Percentiles rank a stretch among this genome's conserved stretches.
phyloP scores from a whole-genome alignment of 2,888 invertebrate genomes.

The Caenorhabditis sp. region DNA sequence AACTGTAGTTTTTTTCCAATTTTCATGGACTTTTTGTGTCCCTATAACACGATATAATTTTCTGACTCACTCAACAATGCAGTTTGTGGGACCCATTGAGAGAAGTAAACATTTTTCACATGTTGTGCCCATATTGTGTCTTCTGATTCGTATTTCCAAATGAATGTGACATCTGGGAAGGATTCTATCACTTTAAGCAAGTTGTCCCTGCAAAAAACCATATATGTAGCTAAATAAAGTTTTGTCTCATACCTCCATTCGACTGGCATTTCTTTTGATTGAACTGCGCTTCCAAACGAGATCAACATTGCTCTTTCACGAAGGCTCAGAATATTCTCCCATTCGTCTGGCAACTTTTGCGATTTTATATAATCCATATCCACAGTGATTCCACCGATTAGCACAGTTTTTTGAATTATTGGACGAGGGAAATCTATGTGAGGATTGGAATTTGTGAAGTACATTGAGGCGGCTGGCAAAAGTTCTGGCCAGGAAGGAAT shows the following conservation, averaged over 20 bases:
- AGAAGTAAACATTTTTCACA: constrained; percentile 17
- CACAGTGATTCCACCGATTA: constrained; percentile 43
- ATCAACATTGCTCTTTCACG: constrained; percentile 12
- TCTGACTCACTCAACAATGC: constrained; percentile 14
- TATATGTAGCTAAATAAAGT: no score
- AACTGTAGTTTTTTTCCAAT: no score
- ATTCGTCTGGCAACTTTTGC: constrained; percentile 6
- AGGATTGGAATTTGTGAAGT: constrained; percentile 43
- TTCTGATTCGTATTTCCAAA: constrained; percentile 40
- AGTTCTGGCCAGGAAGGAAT: constrained; percentile 23
- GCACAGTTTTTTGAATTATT: constrained; percentile 32
- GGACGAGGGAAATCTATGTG: constrained; percentile 41
- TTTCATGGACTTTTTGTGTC: no score
- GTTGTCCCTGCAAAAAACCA: constrained; percentile 4
- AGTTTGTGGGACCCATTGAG: constrained; percentile 32
- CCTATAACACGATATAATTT: no score
- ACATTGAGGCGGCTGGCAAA: constrained; percentile 18
- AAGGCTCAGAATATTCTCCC: constrained; percentile 8
- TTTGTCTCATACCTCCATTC: constrained; percentile 27
- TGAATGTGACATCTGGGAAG: constrained; percentile 26
- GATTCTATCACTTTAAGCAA: constrained; percentile 10
- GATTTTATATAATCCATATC: constrained; percentile 19
- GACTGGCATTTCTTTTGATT: constrained; percentile 9
- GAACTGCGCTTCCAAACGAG: constrained; percentile 28
- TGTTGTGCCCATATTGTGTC: constrained; percentile 13